A percentile compares a stretch with the other conserved stretches of the same genome.
phyloP scores from a whole-genome alignment of 2,888 invertebrate species.

The Apocheima hispidaria region DNA sequence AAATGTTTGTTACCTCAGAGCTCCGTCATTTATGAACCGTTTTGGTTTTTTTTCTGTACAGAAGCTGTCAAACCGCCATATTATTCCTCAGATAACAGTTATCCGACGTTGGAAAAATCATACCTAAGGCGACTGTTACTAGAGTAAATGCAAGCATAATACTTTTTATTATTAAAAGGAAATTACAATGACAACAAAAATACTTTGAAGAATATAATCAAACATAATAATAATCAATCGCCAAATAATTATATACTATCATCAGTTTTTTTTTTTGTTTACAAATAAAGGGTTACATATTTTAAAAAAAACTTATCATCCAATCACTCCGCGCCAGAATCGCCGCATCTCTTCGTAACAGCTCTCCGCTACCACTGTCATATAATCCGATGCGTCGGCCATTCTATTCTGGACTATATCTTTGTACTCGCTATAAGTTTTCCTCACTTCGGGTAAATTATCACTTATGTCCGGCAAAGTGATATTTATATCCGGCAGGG shows the following conservation, averaged over 20 bases:
- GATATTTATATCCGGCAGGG: conserved; percentile 66
- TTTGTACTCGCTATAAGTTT: conserved; percentile 76
- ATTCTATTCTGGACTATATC: conserved; percentile 80
- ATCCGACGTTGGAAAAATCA: too few relatives aligned
- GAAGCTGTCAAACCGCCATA: too few relatives aligned
- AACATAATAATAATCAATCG: too few relatives aligned
- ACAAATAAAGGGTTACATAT: background rate
- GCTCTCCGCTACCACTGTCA: conserved; percentile 82
- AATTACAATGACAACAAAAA: too few relatives aligned
- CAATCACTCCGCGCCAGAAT: conserved; percentile 71
- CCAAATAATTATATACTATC: background rate
- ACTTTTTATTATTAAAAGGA: too few relatives aligned
- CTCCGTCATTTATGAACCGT: too few relatives aligned
- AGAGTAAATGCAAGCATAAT: too few relatives aligned
- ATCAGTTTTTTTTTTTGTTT: background rate
- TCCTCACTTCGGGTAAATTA: conserved; percentile 70
- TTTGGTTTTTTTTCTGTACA: too few relatives aligned
- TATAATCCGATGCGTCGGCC: conserved; percentile 81
- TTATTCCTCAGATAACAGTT: too few relatives aligned
- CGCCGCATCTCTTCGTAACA: conserved; percentile 78
- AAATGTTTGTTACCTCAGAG: too few relatives aligned
- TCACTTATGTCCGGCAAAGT: conserved; percentile 68
- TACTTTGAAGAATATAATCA: too few relatives aligned
- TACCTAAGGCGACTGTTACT: too few relatives aligned
- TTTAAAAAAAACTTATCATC: conserved; percentile 57